Evolutionary conservation across 2,888 invertebrate species (phyloP).

Genomic region (Chymomyza amoena): DNA sequence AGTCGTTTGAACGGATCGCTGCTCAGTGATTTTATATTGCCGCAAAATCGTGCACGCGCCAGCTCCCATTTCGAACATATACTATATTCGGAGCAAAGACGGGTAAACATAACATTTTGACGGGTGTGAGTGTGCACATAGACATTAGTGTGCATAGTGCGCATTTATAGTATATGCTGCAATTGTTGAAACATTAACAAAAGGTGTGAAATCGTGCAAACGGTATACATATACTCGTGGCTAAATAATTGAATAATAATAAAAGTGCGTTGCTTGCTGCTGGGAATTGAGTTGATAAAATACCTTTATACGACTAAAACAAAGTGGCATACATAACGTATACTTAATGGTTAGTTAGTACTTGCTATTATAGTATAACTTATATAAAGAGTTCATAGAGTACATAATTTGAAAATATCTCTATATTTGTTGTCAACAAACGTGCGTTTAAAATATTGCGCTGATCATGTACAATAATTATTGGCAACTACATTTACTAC

Average conservation of each 20-base stretch:
- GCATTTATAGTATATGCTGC: neutral
- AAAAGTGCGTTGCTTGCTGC: neutral
- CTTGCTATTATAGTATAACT: no score
- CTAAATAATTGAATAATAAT: neutral
- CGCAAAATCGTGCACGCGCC: constrained; percentile 18
- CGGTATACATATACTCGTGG: neutral
- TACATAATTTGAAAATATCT: neutral
- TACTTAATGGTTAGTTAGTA: neutral
- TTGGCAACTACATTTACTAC: constrained; percentile 1
- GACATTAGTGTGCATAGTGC: neutral
- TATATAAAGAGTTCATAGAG: no score
- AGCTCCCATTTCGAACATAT: neutral
- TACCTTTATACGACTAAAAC: no score
- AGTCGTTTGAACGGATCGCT: constrained; percentile 63
- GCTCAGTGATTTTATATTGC: constrained; percentile 39
- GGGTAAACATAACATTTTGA: neutral
- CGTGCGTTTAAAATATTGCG: neutral
- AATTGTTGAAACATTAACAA: constrained; percentile 7
- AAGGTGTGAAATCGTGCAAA: neutral
- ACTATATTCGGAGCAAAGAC: neutral
- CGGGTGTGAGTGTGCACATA: neutral
- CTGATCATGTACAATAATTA: neutral
- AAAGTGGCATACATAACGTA: neutral
- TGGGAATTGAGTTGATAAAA: neutral
- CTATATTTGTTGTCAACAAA: neutral